phyloP scores from a whole-genome alignment of 2,113 vertebrate genomes.

The Halichoeres trimaculatus region DNA sequence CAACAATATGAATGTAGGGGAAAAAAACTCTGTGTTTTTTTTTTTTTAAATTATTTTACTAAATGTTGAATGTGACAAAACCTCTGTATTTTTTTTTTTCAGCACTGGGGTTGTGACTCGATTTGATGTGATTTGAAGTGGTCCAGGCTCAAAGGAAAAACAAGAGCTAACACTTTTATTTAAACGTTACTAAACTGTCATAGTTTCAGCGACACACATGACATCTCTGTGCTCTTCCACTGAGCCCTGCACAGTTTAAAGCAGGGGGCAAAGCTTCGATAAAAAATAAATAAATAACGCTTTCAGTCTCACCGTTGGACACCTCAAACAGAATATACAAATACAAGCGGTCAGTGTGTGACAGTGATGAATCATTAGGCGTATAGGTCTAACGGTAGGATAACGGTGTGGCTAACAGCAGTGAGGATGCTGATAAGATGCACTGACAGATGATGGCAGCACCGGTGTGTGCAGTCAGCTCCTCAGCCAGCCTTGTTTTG shows the following conservation, averaged over 20 bases:
- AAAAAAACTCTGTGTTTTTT: too few species aligned
- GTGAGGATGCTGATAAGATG: constrained; percentile 40
- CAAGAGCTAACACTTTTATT: too few species aligned
- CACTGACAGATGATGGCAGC: constrained; percentile 53
- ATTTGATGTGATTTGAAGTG: too few species aligned
- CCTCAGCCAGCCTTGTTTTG: constrained; percentile 70
- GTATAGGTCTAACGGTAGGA: constrained; percentile 18
- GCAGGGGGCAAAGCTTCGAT: not conserved
- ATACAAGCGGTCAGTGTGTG: not conserved
- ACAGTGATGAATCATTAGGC: constrained; percentile 20
- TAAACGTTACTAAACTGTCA: too few species aligned
- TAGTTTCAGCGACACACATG: too few species aligned
- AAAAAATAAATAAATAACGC: not conserved
- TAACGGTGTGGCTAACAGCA: constrained; percentile 55
- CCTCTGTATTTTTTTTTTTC: too few species aligned
- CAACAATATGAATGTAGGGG: too few species aligned
- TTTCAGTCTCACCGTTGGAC: not conserved
- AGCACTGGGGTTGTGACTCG: too few species aligned
- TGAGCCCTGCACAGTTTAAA: not conserved
- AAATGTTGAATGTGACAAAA: too few species aligned
- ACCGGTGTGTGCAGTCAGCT: constrained; percentile 55
- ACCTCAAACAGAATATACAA: constrained; percentile 8
- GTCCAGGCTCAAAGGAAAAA: too few species aligned
- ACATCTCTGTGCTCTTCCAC: not conserved
- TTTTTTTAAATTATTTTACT: too few species aligned